A percentile compares a stretch with the other conserved stretches of the same genome.
Evolutionary conservation across 2,113 vertebrate species (phyloP).

Genomic region (Camelus bactrianus): DNA sequence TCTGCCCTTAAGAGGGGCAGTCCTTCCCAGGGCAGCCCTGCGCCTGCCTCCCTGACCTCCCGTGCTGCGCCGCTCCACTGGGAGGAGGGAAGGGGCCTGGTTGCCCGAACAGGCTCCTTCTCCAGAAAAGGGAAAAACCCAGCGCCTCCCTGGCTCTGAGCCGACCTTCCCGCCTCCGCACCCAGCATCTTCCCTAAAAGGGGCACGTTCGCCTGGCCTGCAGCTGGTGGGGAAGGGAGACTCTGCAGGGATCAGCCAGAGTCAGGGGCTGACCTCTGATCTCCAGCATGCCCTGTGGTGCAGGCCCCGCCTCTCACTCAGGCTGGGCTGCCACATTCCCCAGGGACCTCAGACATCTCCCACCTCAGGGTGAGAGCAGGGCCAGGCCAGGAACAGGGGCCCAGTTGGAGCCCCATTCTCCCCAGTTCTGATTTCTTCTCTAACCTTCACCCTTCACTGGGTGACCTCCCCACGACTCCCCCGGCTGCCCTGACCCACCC

Average conservation of each 20-base stretch:
- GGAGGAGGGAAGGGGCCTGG: background rate
- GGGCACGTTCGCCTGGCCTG: background rate
- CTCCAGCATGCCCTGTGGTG: background rate
- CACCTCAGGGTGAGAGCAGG: accelerated
- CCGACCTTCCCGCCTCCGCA: constrained; percentile 45
- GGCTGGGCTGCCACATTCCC: background rate
- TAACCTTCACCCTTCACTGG: accelerated
- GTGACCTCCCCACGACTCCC: background rate
- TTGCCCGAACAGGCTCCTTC: background rate
- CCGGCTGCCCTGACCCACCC: background rate
- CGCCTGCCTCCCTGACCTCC: background rate
- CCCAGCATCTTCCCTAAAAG: constrained; percentile 77
- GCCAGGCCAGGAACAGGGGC: background rate
- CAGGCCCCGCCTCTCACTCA: background rate
- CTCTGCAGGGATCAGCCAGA: background rate
- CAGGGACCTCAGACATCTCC: background rate
- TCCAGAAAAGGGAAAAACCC: constrained; percentile 80
- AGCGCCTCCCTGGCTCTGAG: constrained; percentile 18
- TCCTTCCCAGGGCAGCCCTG: accelerated
- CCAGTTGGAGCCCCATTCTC: background rate
- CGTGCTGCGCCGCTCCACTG: accelerated
- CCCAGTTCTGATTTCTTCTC: background rate
- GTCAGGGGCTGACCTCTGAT: background rate
- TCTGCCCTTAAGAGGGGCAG: background rate
- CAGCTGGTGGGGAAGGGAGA: background rate